Evolutionary conservation across 1,140 invertebrate species (phyloP), one percentile per base, ranked within the genome.

Genomic region (Venturia canescens): DNA sequence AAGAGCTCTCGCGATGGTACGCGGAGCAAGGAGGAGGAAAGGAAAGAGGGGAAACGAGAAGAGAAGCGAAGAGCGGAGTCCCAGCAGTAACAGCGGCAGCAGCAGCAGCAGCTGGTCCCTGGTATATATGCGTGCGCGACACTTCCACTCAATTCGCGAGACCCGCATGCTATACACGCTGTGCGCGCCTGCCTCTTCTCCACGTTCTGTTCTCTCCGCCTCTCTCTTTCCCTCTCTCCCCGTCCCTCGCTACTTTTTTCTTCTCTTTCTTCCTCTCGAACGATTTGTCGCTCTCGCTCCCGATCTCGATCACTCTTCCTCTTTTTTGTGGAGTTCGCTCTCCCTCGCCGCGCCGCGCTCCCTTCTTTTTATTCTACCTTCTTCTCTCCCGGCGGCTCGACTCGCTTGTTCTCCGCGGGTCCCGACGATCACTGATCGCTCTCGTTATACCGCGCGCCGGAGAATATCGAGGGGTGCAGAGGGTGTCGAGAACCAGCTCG

Each of bases 51-150:
- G 21, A 75, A 60, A 66, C 27, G 0, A 48, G 79, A 70, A 57
- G 44, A 82, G 77, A 44, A 67, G n/a, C 78, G 78, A 26, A 66
- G 34, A 57, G 57, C 34, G 63, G 74, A 53, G 31, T 44, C 31
- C 72, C 34, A 53, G 48, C 31, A 34, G 31, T 34, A 34, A 23
- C 26, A 29, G 67, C 31, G 38, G 53, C 44, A 44, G 87, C 89
- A 90, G 89, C 31, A 57, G 53, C 44, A 44, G 87, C 89, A 90
- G 89, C 88, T 89, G 89, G 88, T 83, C 85, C 83, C 82, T 85
- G 83, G 63, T 75, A 79, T 76, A 67, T 76, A 75, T 84, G 84
- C 83, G 83, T 84, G 87, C 88, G 88, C 88, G 88, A 89, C 88
- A 88, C 86, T 89, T 87, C 82, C 77, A 82, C 84, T 86, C 83